These are phyloP conservation scores for Itoplectis maculator DNA, from an alignment of 2,888 invertebrate species.

Conservation along the genomic window DNA sequence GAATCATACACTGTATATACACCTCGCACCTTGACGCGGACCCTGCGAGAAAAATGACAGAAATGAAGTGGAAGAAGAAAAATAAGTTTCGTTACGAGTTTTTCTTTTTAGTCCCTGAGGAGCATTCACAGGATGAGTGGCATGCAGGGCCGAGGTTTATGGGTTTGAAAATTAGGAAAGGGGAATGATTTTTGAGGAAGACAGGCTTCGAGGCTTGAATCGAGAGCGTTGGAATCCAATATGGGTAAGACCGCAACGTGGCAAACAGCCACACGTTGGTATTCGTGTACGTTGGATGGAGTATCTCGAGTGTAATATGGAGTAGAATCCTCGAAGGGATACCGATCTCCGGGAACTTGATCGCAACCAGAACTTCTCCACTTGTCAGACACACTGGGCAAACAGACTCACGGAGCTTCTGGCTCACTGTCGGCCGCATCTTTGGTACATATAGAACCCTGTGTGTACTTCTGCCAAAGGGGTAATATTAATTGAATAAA, in stretches of 20 bases:
- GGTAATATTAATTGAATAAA: constrained; percentile 62
- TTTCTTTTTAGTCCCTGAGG: constrained; percentile 2
- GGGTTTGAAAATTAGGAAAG: constrained; percentile 43
- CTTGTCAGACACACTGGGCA: constrained; percentile 65
- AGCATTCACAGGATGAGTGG: constrained; percentile 32
- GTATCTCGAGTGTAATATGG: constrained; percentile 56
- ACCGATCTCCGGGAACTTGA: constrained; percentile 66
- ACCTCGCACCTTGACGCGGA: background rate
- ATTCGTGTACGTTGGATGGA: constrained; percentile 68
- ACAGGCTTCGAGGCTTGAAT: constrained; percentile 31
- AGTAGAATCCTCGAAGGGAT: constrained; percentile 52
- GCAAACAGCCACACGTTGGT: constrained; percentile 80
- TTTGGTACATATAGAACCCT: constrained; percentile 24
- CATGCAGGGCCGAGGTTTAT: constrained; percentile 26
- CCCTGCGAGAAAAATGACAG: constrained; percentile 14
- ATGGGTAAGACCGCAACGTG: constrained; percentile 81
- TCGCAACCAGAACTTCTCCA: constrained; percentile 64
- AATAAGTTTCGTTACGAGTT: constrained; percentile 36
- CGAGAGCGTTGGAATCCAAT: constrained; percentile 77
- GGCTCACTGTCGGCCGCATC: constrained; percentile 37
- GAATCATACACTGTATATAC: constrained; percentile 15
- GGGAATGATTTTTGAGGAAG: constrained; percentile 56
- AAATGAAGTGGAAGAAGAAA: constrained; percentile 53
- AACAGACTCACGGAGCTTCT: constrained; percentile 50
- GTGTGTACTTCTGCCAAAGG: constrained; percentile 36